phyloP scores from a whole-genome alignment of 1,140 invertebrate species.

The Drosophila triauraria region DNA sequence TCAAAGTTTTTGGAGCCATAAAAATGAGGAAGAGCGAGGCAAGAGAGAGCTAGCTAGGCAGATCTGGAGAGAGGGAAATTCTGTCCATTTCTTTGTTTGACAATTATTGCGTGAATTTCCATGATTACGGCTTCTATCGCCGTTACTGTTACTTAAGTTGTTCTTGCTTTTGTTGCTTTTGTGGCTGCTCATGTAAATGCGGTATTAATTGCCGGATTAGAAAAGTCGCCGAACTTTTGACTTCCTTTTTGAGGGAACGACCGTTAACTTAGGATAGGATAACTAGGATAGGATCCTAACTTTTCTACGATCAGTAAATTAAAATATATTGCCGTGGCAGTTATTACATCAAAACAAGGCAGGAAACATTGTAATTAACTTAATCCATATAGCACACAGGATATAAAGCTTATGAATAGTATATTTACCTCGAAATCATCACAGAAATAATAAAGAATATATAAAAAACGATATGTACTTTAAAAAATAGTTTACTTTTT shows the following conservation, averaged over 20 bases:
- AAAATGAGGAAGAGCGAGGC: constrained; percentile 12
- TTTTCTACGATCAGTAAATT: background rate
- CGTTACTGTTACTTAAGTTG: constrained; percentile 14
- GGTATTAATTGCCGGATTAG: constrained; percentile 42
- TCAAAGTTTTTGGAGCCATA: constrained; percentile 49
- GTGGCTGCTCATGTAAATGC: constrained; percentile 31
- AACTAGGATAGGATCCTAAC: no score
- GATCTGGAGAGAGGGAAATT: constrained; percentile 18
- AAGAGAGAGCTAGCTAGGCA: background rate
- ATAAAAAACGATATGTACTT: no score
- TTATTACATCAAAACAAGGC: background rate
- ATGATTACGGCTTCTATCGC: constrained; percentile 42
- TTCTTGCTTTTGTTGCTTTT: background rate
- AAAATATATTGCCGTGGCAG: background rate
- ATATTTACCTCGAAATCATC: background rate
- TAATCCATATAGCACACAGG: background rate
- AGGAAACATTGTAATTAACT: background rate
- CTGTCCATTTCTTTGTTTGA: constrained; percentile 54
- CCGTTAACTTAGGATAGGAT: no score
- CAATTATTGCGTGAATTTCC: constrained; percentile 77
- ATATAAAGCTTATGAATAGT: background rate
- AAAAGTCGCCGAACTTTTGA: constrained; percentile 45
- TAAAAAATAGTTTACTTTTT: background rate
- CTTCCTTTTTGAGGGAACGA: constrained; percentile 29
- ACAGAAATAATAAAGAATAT: background rate